phyloP scores from a whole-genome alignment of 2,888 invertebrate species.

The Lasioglossum figueresi region DNA sequence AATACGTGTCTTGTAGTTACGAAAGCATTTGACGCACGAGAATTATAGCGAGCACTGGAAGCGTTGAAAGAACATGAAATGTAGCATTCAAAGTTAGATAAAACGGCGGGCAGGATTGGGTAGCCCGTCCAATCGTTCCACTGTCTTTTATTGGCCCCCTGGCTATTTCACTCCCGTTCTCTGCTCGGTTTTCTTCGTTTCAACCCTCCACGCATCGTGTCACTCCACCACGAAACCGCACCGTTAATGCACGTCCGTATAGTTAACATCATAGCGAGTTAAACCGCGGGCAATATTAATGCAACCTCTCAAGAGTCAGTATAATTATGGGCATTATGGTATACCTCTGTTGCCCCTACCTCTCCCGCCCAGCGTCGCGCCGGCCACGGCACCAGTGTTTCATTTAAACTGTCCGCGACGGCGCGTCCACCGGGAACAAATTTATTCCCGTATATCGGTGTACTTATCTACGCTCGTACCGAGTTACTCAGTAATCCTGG shows the following conservation, averaged over 20 bases:
- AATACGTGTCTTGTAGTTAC: not conserved
- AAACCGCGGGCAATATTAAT: slow-evolving; percentile 69
- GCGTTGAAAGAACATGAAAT: not conserved
- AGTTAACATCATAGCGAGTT: slow-evolving; percentile 62
- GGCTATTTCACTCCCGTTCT: not conserved
- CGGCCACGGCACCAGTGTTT: slow-evolving; percentile 37
- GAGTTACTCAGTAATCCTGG: slow-evolving; percentile 59
- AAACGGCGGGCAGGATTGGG: slow-evolving; percentile 40
- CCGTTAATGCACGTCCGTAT: slow-evolving; percentile 48
- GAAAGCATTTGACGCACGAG: not conserved
- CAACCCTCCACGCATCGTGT: slow-evolving; percentile 13
- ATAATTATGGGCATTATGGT: slow-evolving; percentile 70
- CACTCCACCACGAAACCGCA: slow-evolving; percentile 32
- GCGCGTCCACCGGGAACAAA: slow-evolving; percentile 54
- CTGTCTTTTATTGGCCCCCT: not conserved
- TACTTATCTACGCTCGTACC: slow-evolving; percentile 55
- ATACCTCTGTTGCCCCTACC: slow-evolving; percentile 32
- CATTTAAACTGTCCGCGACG: slow-evolving; percentile 62
- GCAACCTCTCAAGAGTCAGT: slow-evolving; percentile 62
- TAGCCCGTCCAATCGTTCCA: not conserved
- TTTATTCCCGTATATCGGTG: slow-evolving; percentile 65
- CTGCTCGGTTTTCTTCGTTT: slow-evolving; percentile 11
- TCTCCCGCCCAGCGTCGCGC: slow-evolving; percentile 6
- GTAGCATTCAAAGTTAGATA: slow-evolving; percentile 57
- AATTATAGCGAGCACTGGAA: not conserved